Evolutionary conservation across 1,140 invertebrate genomes (phyloP).

Genomic region (Ganaspis sp.): DNA sequence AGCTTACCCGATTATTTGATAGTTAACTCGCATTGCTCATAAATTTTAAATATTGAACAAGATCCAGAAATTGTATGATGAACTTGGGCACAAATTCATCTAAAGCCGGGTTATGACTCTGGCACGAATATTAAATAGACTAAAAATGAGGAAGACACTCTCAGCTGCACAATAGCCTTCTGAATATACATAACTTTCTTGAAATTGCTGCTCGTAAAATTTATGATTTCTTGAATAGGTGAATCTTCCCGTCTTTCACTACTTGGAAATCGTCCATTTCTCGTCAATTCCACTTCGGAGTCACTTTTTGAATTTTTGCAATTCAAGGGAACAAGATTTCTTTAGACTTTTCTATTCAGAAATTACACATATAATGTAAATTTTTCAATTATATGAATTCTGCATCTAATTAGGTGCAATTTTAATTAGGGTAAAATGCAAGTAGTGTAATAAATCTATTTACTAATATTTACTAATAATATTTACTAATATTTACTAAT

Average conservation of each 20-base stretch:
- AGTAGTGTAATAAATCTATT: no score
- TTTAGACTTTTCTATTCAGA: neutral
- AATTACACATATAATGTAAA: neutral
- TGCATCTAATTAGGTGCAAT: no score
- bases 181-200: constrained; percentile 6
- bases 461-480: no score
- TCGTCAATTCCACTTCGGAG: neutral
- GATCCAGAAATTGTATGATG: neutral
- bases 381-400: neutral
- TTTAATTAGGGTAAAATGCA: no score
- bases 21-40: neutral
- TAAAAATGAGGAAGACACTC: neutral
- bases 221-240: neutral
- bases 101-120: constrained; percentile 4
- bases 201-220: neutral
- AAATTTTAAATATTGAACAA: neutral
- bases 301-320: neutral
- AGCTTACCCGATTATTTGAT: neutral
- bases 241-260: neutral
- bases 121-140: constrained; percentile 5
- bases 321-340: neutral
- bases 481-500: no score
- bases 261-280: neutral
- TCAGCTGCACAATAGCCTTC: neutral
- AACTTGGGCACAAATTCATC: constrained; percentile 9